Percentiles rank a stretch among this genome's conserved stretches.
phyloP scores from a whole-genome alignment of 2,797 vertebrate species.

The Siniperca undulata region DNA sequence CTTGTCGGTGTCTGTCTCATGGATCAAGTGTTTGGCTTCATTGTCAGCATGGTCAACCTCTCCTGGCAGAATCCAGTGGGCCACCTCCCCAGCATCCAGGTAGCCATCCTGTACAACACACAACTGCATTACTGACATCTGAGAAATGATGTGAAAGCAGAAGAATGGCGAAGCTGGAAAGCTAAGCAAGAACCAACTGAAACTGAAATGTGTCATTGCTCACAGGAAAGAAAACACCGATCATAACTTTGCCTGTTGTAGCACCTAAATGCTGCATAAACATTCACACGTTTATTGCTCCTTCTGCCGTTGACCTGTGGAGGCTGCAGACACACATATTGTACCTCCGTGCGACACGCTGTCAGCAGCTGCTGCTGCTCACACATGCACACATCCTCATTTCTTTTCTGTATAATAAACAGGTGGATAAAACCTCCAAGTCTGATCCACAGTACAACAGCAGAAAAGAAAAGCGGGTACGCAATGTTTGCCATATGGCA shows the following conservation, averaged over 20 bases:
- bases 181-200: not conserved
- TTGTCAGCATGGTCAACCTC: slow-evolving; percentile 91
- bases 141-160: not conserved
- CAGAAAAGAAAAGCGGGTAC: too few relatives aligned
- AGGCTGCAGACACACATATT: too few relatives aligned
- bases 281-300: too few relatives aligned
- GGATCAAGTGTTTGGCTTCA: slow-evolving; percentile 91
- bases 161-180: not conserved
- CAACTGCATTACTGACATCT: not conserved
- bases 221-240: not conserved
- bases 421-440: too few relatives aligned
- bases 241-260: not conserved
- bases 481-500: too few relatives aligned
- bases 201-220: not conserved
- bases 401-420: too few relatives aligned
- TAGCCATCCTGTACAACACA: slow-evolving; percentile 83
- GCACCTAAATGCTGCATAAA: too few relatives aligned
- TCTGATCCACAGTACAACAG: too few relatives aligned
- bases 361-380: too few relatives aligned
- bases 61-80: slow-evolving; percentile 90
- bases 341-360: too few relatives aligned
- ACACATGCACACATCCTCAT: too few relatives aligned
- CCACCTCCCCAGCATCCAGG: slow-evolving; percentile 87
- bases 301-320: too few relatives aligned
- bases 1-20: slow-evolving; percentile 89